Base-by-base conservation (phyloP, 2,113 vertebrate genomes). In the Cryptomyrus ogoouensis region DNA sequence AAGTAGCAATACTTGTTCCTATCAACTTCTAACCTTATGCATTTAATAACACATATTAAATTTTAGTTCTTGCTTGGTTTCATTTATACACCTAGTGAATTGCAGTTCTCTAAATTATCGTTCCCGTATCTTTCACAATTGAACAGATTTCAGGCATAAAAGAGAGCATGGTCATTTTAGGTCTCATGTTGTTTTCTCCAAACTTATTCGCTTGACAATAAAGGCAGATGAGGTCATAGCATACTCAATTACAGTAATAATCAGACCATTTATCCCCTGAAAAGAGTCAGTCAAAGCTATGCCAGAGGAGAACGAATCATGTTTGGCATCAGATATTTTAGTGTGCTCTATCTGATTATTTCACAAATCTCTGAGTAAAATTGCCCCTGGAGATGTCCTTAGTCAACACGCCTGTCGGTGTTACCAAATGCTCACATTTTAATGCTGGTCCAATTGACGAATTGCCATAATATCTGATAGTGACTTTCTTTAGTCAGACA, bases 361-460 rank as follows among this genome's bases (percentile, higher is more conserved):
- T 49, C 24, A 47, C 46, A 86, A 50, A 86, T 86, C 44, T 85
- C 47, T n/a, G 24, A 85, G 44, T 84, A 42, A 84, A 84, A 85
- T 24, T 80, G 74, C 74, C 74, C 74, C 74, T 5, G 39, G 83
- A 85, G 83, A 49, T 84, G 46, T 85, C 24, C 42, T 47, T 85
- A 85, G 83, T 85, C 42, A 85, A 49, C 42, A 85, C 3, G 46
- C 21, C 42, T 85, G 44, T 85, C 83, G 5, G 44, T 50, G 83
- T 49, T 50, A 50, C 83, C 83, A 86, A 86, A 86, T 86, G 83
- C 44, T 86, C 24, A n/a, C 83, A 49, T 47, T 86, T 86, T 49
- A 86, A 50, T 86, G 83, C 47, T 49, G 47, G n/a, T 86, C 24
- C 83, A 49, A 47, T 86, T 86, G 83, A 86, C 44, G 47, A 47